phyloP scores from a whole-genome alignment of 2,888 invertebrate genomes.

The Frankliniella intonsa region DNA sequence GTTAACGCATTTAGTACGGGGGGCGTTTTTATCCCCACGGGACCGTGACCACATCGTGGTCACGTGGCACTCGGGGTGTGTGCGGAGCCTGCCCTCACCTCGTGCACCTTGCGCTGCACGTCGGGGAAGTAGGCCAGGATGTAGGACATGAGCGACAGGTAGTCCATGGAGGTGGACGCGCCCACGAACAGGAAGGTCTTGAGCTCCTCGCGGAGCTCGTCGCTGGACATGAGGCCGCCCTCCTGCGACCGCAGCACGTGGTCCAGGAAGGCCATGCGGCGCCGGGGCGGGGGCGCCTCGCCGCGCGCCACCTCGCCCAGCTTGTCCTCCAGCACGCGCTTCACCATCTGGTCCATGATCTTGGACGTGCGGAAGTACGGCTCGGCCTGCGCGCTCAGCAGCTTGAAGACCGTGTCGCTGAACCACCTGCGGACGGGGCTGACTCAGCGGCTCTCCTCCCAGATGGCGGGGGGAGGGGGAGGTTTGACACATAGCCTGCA shows the following conservation, averaged over 20 bases:
- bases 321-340: background rate
- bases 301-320: background rate
- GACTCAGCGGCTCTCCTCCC: too few species aligned
- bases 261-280: conserved; percentile 6
- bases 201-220: background rate
- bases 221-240: background rate
- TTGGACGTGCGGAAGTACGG: background rate
- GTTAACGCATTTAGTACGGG: too few species aligned
- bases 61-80: too few species aligned
- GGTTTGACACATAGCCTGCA: too few species aligned
- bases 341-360: background rate
- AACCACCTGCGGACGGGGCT: background rate
- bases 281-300: background rate
- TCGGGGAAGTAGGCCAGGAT: background rate
- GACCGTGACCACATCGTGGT: too few species aligned
- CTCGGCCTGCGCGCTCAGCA: background rate
- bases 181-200: background rate
- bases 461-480: too few species aligned
- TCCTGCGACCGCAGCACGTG: background rate
- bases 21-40: too few species aligned
- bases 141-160: background rate
- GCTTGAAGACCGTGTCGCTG: background rate
- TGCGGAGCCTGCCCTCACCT: too few species aligned
- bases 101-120: background rate
- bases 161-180: background rate